Conservation (phyloP, 2,888 invertebrate genomes). For the Sarcophaga subvicina region DNA sequence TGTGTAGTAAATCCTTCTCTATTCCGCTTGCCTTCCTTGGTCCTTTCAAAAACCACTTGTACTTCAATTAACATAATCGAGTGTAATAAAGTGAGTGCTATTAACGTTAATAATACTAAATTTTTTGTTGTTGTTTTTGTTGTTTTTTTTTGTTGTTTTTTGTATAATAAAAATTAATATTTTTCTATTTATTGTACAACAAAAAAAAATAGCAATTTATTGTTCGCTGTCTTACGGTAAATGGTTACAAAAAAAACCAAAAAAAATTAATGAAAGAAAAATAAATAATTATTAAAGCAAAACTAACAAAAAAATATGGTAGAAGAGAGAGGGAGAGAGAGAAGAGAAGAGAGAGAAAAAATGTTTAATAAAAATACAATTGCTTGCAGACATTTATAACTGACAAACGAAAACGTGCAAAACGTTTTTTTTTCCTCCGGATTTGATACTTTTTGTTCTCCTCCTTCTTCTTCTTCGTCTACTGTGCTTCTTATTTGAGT, state of each 20-base stretch:
- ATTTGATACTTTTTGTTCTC: background rate
- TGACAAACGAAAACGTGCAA: constrained; percentile 58
- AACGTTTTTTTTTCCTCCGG: background rate
- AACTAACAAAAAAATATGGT: too few relatives aligned
- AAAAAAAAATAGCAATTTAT: constrained; percentile 14
- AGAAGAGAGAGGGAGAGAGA: too few relatives aligned
- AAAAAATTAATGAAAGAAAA: constrained; percentile 6
- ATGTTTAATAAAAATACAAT: constrained; percentile 23
- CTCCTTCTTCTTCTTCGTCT: background rate
- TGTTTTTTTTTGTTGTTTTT: background rate
- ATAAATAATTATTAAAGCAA: background rate
- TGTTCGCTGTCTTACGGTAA: background rate
- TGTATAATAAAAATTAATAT: background rate
- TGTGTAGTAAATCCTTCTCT: too few relatives aligned
- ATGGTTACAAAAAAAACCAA: constrained; percentile 49
- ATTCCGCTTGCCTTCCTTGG: background rate
- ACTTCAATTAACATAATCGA: constrained; percentile 43
- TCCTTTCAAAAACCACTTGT: background rate
- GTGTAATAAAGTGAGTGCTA: constrained; percentile 39
- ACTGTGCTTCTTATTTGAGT: background rate
- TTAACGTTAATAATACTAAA: constrained; percentile 46
- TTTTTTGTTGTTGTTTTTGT: constrained; percentile 6
- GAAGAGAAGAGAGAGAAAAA: too few relatives aligned
- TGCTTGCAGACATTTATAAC: constrained; percentile 56
- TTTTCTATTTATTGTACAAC: background rate